Conservation (phyloP, 2,888 invertebrate species). For the Griposia aprilina region DNA sequence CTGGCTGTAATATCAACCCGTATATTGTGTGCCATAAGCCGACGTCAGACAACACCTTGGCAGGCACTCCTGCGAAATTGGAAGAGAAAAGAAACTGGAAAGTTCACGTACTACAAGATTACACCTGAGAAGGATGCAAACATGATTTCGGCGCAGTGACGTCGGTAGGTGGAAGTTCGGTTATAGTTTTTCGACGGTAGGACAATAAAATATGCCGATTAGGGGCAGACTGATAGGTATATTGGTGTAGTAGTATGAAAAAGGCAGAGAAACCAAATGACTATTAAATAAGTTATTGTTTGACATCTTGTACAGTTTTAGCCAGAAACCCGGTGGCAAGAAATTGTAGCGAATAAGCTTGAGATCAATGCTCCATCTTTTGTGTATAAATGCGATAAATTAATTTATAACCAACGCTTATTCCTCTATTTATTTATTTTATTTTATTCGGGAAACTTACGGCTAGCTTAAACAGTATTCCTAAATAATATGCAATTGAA, state of each 20-base stretch:
- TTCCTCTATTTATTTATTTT: too few relatives aligned
- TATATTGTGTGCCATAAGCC: conserved; percentile 77
- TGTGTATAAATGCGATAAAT: too few relatives aligned
- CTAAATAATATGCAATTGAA: too few relatives aligned
- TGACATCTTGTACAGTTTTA: neutral
- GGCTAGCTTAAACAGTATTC: too few relatives aligned
- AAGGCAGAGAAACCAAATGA: neutral
- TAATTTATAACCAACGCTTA: too few relatives aligned
- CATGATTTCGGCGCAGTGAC: conserved; percentile 76
- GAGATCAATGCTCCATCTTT: too few relatives aligned
- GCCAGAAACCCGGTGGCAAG: too few relatives aligned
- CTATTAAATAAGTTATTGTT: neutral
- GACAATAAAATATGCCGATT: neutral
- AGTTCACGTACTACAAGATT: conserved; percentile 86
- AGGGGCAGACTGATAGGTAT: neutral
- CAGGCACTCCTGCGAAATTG: conserved; percentile 88
- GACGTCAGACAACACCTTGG: conserved; percentile 88
- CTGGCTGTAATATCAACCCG: conserved; percentile 63
- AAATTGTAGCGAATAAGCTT: too few relatives aligned
- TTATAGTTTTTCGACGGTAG: conserved; percentile 4
- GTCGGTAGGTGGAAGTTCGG: conserved; percentile 23
- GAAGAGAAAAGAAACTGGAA: conserved; percentile 89
- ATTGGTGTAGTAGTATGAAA: neutral
- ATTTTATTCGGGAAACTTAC: too few relatives aligned
- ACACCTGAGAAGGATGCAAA: conserved; percentile 85